Conservation (phyloP, 2,797 vertebrate genomes). For the Darevskia mixta region DNA sequence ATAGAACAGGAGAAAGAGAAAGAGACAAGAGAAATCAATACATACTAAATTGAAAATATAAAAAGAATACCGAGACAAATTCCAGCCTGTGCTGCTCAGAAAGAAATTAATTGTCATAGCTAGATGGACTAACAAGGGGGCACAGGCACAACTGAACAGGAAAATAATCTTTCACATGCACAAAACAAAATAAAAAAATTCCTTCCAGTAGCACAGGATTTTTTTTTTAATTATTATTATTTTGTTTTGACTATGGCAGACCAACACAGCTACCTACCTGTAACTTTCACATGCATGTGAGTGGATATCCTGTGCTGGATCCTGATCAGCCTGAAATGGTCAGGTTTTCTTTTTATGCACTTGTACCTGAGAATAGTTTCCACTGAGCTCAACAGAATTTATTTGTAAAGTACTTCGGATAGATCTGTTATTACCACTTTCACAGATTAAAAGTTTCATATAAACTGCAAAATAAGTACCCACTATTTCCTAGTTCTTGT, state of each 20-base stretch:
- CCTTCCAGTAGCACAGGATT: too few species aligned
- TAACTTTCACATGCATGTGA: background rate
- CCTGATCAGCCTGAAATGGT: background rate
- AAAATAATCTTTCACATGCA: background rate
- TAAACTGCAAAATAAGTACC: background rate
- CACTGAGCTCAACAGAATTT: too few species aligned
- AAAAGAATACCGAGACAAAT: constrained; percentile 36
- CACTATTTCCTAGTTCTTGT: constrained; percentile 8
- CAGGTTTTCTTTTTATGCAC: too few species aligned
- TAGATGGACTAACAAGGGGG: background rate
- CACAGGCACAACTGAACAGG: background rate
- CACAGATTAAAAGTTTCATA: background rate
- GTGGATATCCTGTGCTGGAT: background rate
- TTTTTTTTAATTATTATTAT: too few species aligned
- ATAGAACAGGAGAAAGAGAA: constrained; percentile 40
- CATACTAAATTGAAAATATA: constrained; percentile 38
- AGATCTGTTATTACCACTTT: background rate
- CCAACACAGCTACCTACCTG: too few species aligned
- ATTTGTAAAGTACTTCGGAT: too few species aligned
- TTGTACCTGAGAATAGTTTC: too few species aligned
- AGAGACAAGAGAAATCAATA: constrained; percentile 35
- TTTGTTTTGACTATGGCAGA: too few species aligned
- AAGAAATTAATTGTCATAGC: background rate
- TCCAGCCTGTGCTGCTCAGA: constrained; percentile 10
- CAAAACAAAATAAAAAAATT: too few species aligned